Evolutionary conservation across 1,140 invertebrate species (phyloP).

Genomic region (Mizuhopecten yessoensis): DNA sequence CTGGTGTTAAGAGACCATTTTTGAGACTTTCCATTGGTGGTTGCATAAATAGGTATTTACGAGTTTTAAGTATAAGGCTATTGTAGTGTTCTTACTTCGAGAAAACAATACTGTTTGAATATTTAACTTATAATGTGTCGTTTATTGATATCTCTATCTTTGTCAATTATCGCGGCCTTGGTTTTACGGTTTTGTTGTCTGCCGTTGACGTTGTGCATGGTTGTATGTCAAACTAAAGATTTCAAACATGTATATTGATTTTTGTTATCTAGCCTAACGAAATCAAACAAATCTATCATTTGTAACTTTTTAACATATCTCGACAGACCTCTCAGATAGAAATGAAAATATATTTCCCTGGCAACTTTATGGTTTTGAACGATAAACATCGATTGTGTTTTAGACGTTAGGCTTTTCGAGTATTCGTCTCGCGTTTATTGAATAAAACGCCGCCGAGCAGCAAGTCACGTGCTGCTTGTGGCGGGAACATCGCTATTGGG

Average conservation of each 20-base stretch:
- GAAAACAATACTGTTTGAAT: no score
- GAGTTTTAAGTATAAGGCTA: no score
- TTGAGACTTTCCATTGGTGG: no score
- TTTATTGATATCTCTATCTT: no score
- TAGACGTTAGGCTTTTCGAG: background rate
- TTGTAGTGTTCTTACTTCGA: no score
- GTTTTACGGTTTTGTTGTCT: background rate
- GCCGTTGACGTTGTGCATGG: background rate
- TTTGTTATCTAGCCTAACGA: slow-evolving; percentile 12
- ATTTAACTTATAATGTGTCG: no score
- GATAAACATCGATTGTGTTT: slow-evolving; percentile 9
- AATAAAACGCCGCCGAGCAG: no score
- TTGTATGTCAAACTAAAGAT: background rate
- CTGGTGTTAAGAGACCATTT: no score
- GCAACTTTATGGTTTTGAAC: background rate
- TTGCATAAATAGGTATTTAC: no score
- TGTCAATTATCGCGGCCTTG: background rate
- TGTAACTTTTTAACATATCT: background rate
- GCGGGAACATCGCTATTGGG: no score
- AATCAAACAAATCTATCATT: slow-evolving; percentile 17
- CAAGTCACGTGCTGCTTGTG: no score
- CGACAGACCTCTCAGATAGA: background rate
- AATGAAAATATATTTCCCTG: slow-evolving; percentile 12
- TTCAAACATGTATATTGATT: no score
- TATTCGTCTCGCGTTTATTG: background rate